A percentile compares a stretch with the other conserved stretches of the same genome.
These are phyloP conservation scores for Netelia inedita DNA, from an alignment of 2,888 invertebrate genomes.

Conservation along the genomic window DNA sequence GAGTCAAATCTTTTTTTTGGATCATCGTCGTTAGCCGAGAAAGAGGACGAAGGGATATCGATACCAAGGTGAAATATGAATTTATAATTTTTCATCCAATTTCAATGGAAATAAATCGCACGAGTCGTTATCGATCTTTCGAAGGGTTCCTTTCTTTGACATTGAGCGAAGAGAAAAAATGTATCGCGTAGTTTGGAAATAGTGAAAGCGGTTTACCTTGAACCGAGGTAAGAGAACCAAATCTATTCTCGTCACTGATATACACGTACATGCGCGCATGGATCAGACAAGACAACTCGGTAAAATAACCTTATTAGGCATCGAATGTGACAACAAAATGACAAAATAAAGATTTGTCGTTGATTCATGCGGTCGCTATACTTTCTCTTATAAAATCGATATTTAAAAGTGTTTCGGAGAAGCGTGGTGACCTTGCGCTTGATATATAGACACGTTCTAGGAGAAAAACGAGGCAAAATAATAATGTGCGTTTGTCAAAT, in stretches of 20 bases:
- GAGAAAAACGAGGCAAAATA: too few species aligned
- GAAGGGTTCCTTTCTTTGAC: too few species aligned
- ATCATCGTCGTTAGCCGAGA: not conserved
- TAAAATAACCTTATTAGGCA: constrained; percentile 63
- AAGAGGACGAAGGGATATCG: not conserved
- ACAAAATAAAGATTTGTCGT: not conserved
- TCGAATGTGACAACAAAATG: not conserved
- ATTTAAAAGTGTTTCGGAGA: too few species aligned
- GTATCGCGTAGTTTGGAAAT: not conserved
- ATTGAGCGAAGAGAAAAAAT: not conserved
- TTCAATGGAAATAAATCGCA: not conserved
- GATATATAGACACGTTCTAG: too few species aligned
- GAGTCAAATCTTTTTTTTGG: not conserved
- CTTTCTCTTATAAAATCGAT: too few species aligned
- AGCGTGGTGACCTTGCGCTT: too few species aligned
- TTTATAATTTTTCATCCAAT: not conserved
- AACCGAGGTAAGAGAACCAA: constrained; percentile 38
- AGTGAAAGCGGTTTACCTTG: constrained; percentile 61
- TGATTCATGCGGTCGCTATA: not conserved
- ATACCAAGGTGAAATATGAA: not conserved
- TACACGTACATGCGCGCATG: not conserved
- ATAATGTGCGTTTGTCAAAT: too few species aligned
- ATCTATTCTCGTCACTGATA: constrained; percentile 56
- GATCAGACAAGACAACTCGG: constrained; percentile 19
- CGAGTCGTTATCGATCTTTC: not conserved